Base-by-base conservation (phyloP, 1,140 invertebrate genomes). In the Heliconius hermathena region DNA sequence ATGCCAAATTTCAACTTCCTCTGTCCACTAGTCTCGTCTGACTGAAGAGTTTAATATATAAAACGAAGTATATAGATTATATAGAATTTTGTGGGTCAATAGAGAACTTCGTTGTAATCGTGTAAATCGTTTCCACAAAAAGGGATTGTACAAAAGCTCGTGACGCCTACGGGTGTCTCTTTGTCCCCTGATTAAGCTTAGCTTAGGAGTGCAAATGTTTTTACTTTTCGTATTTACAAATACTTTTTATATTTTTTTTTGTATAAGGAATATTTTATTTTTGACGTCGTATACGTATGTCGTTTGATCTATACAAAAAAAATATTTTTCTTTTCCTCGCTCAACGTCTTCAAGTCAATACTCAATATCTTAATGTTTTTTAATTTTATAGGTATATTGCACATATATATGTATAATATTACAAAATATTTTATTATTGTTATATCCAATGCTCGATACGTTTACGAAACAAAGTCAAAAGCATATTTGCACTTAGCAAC, bases 401-500 rank as follows among this genome's bases (percentile, higher is more conserved):
- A 13, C 41, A 46, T 16, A 46, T 46, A 16, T 46, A 16, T 46
- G 13, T 46, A 36, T 36, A 46, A 20, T 52, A 20, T 52, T 52
- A 18, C 16, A 1, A 52, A 52, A 52, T 52, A 8, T 52, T 20
- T 52, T 16, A 46, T 46, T 46, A 46, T 52, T 52, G 18, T 52
- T 18, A 52, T 20, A 20, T 52, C 16, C 49, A 18, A 66, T 66
- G 13, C n/a, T 29, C 26, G 60, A 66, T 66, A n/a, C 60, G 60
- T 66, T 66, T 66, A 66, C 60, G 60, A 29, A 66, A 66, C n/a
- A 13, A 66, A 66, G 9, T 29, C 74, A 41, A 74, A 52, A 52
- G 22, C 74, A 75, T 66, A 75, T 75, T 75, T 38, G 74, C 54
- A 38, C 54, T 38, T 36, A 75, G 33, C 54, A 60, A 75, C 74